Percentiles rank a stretch among this genome's conserved stretches.
phyloP scores from a whole-genome alignment of 2,888 invertebrate species.

The Platycnemis pennipes region DNA sequence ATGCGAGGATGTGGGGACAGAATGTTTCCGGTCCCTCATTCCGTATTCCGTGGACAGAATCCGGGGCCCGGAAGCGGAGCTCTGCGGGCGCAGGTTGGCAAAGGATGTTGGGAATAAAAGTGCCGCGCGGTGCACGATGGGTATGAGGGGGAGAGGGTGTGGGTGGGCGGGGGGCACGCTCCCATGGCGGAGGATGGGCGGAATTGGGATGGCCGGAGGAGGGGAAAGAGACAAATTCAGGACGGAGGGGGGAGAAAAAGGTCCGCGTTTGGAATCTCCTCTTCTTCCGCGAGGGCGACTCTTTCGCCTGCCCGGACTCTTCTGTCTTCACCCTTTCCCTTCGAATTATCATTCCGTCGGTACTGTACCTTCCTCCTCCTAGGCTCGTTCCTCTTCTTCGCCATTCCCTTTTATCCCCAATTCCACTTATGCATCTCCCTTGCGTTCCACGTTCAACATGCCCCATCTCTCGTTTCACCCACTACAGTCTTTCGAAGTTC shows the following conservation, averaged over 20 bases:
- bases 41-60: conserved; percentile 61
- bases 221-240: conserved; percentile 48
- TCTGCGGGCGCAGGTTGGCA: conserved; percentile 51
- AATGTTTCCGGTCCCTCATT: conserved; percentile 62
- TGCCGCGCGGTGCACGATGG: not conserved
- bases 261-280: not conserved
- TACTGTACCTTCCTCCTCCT: not conserved
- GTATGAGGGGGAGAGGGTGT: not conserved
- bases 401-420: not conserved
- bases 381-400: not conserved
- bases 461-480: not conserved
- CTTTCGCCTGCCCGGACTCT: not conserved
- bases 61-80: conserved; percentile 55
- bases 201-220: not conserved
- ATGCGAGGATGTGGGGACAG: conserved; percentile 41
- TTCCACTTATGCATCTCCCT: not conserved
- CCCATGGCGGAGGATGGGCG: not conserved
- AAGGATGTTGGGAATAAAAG: conserved; percentile 43
- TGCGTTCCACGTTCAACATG: not conserved
- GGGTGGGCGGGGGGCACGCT: not conserved
- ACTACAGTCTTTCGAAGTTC: not conserved
- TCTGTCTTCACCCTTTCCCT: not conserved
- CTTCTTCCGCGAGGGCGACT: not conserved
- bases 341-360: not conserved
- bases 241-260: not conserved